A percentile compares a stretch with the other conserved stretches of the same genome.
Conservation (phyloP, 2,888 invertebrate species). For the Idaea straminata region DNA sequence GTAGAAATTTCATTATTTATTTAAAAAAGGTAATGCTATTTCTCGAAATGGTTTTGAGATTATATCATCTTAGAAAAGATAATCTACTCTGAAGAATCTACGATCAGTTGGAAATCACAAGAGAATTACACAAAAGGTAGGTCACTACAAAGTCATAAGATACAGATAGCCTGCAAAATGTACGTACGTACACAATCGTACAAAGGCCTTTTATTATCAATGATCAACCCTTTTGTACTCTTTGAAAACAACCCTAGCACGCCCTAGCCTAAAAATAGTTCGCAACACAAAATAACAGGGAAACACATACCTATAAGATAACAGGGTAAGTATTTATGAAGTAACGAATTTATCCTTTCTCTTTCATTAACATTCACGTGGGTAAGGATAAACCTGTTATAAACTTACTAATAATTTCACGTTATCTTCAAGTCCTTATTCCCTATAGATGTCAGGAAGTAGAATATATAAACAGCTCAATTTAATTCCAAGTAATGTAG, state of each 20-base stretch:
- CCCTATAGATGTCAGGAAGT: conserved; percentile 2
- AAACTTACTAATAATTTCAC: background rate
- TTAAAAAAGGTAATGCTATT: no score
- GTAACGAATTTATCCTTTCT: background rate
- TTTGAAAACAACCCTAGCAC: background rate
- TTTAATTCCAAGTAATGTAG: conserved; percentile 44
- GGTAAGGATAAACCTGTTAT: conserved; percentile 1
- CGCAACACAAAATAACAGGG: background rate
- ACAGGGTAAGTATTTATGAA: background rate
- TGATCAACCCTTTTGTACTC: background rate
- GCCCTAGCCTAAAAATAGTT: background rate
- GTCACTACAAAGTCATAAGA: background rate
- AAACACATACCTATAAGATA: background rate
- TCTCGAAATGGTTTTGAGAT: no score
- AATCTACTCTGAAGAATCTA: background rate
- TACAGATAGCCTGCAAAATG: background rate
- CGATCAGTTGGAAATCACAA: background rate
- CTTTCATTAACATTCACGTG: background rate
- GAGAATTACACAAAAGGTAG: background rate
- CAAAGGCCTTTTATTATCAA: background rate
- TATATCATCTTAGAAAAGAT: background rate
- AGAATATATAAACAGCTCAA: conserved; percentile 59
- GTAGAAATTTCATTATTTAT: background rate
- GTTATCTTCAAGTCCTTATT: conserved; percentile 2
- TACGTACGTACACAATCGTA: background rate